Percentiles rank a stretch among this genome's conserved stretches.
Conservation (phyloP, 1,140 invertebrate genomes). For the Drosophila pachea region DNA sequence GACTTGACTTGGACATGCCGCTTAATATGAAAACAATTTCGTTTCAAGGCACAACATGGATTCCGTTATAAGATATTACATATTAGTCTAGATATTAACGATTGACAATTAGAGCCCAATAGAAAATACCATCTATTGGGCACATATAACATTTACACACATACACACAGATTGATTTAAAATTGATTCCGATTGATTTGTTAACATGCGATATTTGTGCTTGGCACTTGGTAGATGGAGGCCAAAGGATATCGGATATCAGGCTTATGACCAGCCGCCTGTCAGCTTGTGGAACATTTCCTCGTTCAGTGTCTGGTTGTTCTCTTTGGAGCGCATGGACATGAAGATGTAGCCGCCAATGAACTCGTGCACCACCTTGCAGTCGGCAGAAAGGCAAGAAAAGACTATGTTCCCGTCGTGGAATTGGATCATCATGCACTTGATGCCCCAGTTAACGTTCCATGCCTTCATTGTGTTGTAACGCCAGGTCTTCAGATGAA, state of each 20-base stretch:
- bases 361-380: slow-evolving; percentile 99
- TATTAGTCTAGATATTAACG: slow-evolving; percentile 52
- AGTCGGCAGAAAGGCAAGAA: slow-evolving; percentile 95
- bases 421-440: slow-evolving; percentile 98
- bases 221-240: slow-evolving; percentile 52
- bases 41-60: slow-evolving; percentile 43
- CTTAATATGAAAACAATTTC: slow-evolving; percentile 16
- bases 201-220: slow-evolving; percentile 62
- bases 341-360: slow-evolving; percentile 99
- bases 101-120: slow-evolving; percentile 19
- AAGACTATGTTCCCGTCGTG: slow-evolving; percentile 97
- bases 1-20: slow-evolving; percentile 20
- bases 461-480: slow-evolving; percentile 99
- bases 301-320: slow-evolving; percentile 97
- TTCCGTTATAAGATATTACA: slow-evolving; percentile 26
- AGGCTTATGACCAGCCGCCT: slow-evolving; percentile 88
- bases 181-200: slow-evolving; percentile 26
- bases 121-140: slow-evolving; percentile 9
- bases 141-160: slow-evolving; percentile 37
- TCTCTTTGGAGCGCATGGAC: slow-evolving; percentile 98
- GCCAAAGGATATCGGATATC: background rate
- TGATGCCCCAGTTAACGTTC: slow-evolving; percentile 99
- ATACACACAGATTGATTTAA: slow-evolving; percentile 42
- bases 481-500: slow-evolving; percentile 98
- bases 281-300: slow-evolving; percentile 99